Base-by-base conservation (phyloP, 64 coral and sea anemone species). In the Porites lutea region DNA sequence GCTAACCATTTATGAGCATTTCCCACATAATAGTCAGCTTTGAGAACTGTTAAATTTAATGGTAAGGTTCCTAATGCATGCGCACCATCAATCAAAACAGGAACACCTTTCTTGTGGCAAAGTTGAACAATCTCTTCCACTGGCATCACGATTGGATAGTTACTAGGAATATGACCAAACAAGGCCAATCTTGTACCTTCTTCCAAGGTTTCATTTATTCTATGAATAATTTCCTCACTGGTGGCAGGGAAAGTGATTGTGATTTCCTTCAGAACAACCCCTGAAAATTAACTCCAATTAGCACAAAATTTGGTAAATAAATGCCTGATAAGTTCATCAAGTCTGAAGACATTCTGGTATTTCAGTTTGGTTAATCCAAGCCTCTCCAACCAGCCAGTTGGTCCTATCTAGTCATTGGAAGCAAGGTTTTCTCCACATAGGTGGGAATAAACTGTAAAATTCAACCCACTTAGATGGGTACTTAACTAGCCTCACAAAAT, bases 11-110 rank as follows among this genome's bases (percentile, higher is more conserved):
- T 92, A 60, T 92, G 90, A 13, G 75, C 76, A 66, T 92, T 92
- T 6, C 70, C 55, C n/a, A 92, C 90, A 92, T 92, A 92, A 62
- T 92, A 92, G 54, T 92, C 90, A 77, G 90, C 80, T 43, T 86
- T 68, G 21, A 92, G 69, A 11, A 8, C 13, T 45, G 2, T 46
- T 16, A 92, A 14, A 37, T 86, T 45, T 14, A 92, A 48, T 5
- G 90, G 71, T 16, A 92, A 23, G 55, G 53, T 61, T 4, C 90
- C 90, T 0, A 87, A 44, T 6, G 90, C 90, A 92, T 87, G 90
- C 2, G 90, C 90, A 54, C 90, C 90, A 78, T 92, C 90, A 53
- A 92, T 86, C 59, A 92, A 92, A 9, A 92, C 82, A 48, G 76
- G 70, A 4, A 92, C 82, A 52, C 82, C 82, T 65, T 69, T 92